Base-by-base conservation (phyloP, 2,797 vertebrate species). In the Lepilemur septentrionalis region DNA sequence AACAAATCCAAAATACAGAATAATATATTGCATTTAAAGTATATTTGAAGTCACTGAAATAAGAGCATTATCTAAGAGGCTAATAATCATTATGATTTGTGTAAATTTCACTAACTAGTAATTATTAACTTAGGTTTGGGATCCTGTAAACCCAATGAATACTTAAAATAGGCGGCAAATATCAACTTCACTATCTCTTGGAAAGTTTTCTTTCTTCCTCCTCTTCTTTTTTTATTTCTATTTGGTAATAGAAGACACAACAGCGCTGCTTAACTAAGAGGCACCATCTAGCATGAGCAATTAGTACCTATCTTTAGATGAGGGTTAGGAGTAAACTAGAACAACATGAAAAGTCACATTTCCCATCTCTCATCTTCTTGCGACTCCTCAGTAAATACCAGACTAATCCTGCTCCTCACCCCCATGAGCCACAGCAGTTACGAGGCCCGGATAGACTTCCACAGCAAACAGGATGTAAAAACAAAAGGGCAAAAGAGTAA, bases 381-480 rank as follows among this genome's bases (percentile, higher is more conserved):
- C 0, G 8, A 55, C 28, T 30, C 61, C 63, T 78, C 38, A 1
- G 72, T 9, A 30, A 67, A 22, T 1, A 18, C 20, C 23, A 85
- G 25, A 48, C 8, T 38, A 46, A 12, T 10, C 23, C 76, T 38
- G 43, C 67, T 59, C 32, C 30, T 15, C 4, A 55, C 14, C 11
- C 61, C 32, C 20, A 3, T 5, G 65, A 83, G 35, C 63, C 32
- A 0, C 5, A 4, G 32, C 17, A 32, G 15, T 12, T 65, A 22
- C 5, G 0, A 59, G 76, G 23, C 69, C 61, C 55, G 30, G 2
- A 22, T 3, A 50, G 85, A 50, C 61, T 57, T 85, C 35, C 30
- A 59, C 18, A 20, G 55, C 83, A 88, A 67, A 97, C 63, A 95
- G 93, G 95, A 95, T 25, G 52, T 32, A 3, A 89, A 88, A 84